Conservation (phyloP, 64 coral and sea anemone species). For the Cladopsammia gracilis region DNA sequence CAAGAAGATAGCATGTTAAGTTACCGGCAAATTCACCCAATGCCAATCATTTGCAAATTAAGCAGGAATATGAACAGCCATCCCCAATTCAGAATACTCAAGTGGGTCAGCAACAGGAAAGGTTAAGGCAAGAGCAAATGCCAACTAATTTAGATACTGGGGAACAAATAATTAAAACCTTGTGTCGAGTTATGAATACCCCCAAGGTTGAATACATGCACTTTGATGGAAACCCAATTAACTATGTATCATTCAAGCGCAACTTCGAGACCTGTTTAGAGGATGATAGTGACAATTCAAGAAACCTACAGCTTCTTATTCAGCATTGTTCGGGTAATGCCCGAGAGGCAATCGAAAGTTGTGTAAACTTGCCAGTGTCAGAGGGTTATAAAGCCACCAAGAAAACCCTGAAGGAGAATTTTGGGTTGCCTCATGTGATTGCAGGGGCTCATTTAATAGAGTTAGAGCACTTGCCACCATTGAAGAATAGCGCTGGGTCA, state of each 20-base stretch:
- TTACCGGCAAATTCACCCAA: too few relatives aligned
- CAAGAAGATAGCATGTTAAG: background rate
- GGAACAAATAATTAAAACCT: constrained; percentile 34
- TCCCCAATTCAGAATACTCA: constrained; percentile 4
- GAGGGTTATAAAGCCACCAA: constrained; percentile 62
- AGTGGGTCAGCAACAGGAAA: background rate
- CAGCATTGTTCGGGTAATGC: constrained; percentile 72
- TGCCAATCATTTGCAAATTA: too few relatives aligned
- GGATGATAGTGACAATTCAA: constrained; percentile 29
- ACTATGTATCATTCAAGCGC: constrained; percentile 61
- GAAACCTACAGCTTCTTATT: constrained; percentile 74
- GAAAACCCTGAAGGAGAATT: constrained; percentile 70
- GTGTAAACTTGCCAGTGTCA: constrained; percentile 71
- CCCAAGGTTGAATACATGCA: constrained; percentile 71
- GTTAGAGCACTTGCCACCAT: constrained; percentile 33
- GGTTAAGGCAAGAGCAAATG: too few relatives aligned
- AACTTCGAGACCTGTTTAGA: constrained; percentile 72
- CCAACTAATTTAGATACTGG: constrained; percentile 17
- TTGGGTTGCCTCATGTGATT: constrained; percentile 65
- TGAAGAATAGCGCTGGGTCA: constrained; percentile 46
- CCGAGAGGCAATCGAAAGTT: constrained; percentile 70
- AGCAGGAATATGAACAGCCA: background rate
- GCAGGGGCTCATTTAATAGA: constrained; percentile 48
- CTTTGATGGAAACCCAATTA: constrained; percentile 59
- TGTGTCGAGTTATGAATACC: constrained; percentile 52